phyloP scores from a whole-genome alignment of 2,113 vertebrate species.

The Machaerirhynchus nigripectus region DNA sequence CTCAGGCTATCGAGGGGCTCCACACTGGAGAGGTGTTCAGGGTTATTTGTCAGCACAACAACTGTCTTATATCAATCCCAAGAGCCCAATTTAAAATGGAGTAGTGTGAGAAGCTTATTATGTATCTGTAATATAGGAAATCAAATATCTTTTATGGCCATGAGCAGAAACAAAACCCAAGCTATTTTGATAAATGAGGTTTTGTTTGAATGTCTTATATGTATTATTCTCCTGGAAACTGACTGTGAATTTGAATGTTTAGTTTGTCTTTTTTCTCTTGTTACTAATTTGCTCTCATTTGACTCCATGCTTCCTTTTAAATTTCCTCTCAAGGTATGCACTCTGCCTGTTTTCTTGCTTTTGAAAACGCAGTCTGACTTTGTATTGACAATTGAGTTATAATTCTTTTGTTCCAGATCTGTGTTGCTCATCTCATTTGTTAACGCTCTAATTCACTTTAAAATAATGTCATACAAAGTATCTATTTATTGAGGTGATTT shows the following conservation, averaged over 20 bases:
- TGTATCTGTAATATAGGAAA: neutral
- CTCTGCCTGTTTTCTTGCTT: conserved; percentile 49
- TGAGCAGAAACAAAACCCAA: neutral
- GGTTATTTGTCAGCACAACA: neutral
- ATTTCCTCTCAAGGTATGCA: conserved; percentile 69
- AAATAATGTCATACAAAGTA: conserved; percentile 38
- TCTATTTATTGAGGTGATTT: conserved; percentile 24
- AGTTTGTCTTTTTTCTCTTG: conserved; percentile 19
- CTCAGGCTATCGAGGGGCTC: neutral
- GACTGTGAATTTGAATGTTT: conserved; percentile 18
- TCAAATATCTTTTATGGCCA: neutral
- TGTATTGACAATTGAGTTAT: neutral
- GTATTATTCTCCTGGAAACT: neutral
- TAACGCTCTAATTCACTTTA: conserved; percentile 46
- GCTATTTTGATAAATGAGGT: neutral
- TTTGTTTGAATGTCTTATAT: neutral
- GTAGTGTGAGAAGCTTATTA: neutral
- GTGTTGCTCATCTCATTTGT: conserved; percentile 2
- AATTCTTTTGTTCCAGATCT: neutral
- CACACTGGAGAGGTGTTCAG: neutral
- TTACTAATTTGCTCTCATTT: conserved; percentile 70
- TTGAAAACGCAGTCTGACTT: neutral
- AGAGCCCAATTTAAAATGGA: neutral
- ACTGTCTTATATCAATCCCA: accelerated
- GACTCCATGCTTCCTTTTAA: conserved; percentile 58